Evolutionary conservation across 2,888 invertebrate genomes (phyloP).

Genomic region (Kryphioiulus occultus): DNA sequence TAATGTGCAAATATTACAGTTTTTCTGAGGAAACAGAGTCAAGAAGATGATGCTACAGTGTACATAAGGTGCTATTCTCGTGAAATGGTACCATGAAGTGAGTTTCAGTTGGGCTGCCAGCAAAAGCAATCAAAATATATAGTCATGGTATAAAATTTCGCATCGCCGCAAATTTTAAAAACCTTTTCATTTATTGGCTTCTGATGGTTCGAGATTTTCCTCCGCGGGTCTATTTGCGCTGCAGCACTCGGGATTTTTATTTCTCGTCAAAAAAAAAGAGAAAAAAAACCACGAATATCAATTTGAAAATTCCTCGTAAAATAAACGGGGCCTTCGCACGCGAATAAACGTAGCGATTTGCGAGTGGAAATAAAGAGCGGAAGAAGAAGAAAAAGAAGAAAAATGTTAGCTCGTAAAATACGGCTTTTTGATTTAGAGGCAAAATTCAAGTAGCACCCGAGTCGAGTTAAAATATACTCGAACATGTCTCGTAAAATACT

Average conservation of each 20-base stretch:
- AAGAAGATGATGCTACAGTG: too few species aligned
- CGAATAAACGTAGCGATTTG: slow-evolving; percentile 21
- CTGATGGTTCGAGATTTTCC: neutral
- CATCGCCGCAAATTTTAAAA: neutral
- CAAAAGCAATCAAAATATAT: too few species aligned
- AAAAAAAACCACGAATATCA: neutral
- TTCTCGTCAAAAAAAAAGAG: neutral
- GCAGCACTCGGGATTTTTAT: neutral
- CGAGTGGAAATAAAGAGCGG: slow-evolving; percentile 6
- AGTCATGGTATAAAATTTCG: neutral
- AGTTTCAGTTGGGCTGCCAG: too few species aligned
- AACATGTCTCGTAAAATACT: slow-evolving; percentile 27
- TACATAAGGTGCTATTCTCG: too few species aligned
- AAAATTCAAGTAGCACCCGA: slow-evolving; percentile 30
- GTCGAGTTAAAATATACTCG: slow-evolving; percentile 35
- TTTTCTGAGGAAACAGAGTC: too few species aligned
- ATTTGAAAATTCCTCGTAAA: slow-evolving; percentile 9
- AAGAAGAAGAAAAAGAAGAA: slow-evolving; percentile 12
- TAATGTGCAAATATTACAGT: too few species aligned
- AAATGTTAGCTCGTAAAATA: slow-evolving; percentile 29
- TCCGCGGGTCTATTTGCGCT: neutral
- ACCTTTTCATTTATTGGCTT: neutral
- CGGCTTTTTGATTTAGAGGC: slow-evolving; percentile 35
- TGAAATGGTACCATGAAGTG: too few species aligned
- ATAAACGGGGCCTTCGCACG: slow-evolving; percentile 21